Base-by-base conservation (phyloP, 2,888 invertebrate species). In the Panopea generosa region DNA sequence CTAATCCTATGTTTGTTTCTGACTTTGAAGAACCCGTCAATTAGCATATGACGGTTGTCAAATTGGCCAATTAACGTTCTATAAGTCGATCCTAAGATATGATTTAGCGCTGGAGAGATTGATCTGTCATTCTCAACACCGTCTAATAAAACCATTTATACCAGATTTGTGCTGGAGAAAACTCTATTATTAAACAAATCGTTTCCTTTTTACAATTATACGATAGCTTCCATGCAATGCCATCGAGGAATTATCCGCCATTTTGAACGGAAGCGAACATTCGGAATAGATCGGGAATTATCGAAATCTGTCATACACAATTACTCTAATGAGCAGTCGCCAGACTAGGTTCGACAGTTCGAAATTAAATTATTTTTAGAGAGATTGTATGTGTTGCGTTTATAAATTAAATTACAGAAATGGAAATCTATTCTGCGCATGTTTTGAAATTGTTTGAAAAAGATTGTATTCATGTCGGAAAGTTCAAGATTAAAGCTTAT, bases 141-240 rank as follows among this genome's bases (percentile, higher is more conserved):
- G 20, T 24, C 53, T 27, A 53, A 53, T 53, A 26, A 53, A 53
- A 29, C 27, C 53, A 29, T 53, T 53, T 53, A 53, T 24, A 53
- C 24, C 16, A 27, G 53, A 53, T 53, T 53, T 53, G n/a, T 40
- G 22, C 45, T 27, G 24, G 53, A 27, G 18, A 26, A 68, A 61
- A 53, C 69, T 57, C 69, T 70, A 69, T 77, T 73, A 77, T 77
- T 77, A 77, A 61, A 70, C 57, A 70, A 77, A 77, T 73, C 73
- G 77, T 73, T 77, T 77, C 69, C 77, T 40, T 56, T 47, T 60
- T 16, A 53, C 16, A 53, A 53, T 53, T 53, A 26, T 27, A 26
- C 53, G 53, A 16, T 53, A 20, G 27, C 29, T 26, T 27, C 49
- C 62, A 22, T 33, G 62, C 33, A 52, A 65, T 56, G 38, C 45